Evolutionary conservation across 2,113 vertebrate species (phyloP).

Genomic region (Proterorhinus semilunaris): DNA sequence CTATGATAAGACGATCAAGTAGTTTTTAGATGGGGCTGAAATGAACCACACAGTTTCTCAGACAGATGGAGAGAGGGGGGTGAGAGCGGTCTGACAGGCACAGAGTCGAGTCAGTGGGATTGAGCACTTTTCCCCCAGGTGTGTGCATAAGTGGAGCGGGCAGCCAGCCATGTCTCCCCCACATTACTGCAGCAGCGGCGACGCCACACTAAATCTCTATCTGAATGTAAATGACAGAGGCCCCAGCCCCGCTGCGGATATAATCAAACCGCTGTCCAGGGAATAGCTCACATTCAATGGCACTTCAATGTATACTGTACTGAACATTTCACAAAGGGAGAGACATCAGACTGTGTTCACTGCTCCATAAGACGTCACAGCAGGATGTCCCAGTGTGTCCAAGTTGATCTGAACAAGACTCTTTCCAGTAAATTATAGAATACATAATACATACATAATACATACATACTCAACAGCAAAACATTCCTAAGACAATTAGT

Average conservation of each 20-base stretch:
- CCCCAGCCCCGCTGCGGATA: slow-evolving; percentile 73
- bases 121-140: slow-evolving; percentile 69
- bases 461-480: no score
- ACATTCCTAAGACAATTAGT: no score
- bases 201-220: slow-evolving; percentile 73
- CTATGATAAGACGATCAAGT: slow-evolving; percentile 62
- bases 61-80: neutral
- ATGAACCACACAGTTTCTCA: slow-evolving; percentile 2
- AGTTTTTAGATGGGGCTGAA: slow-evolving; percentile 34
- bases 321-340: slow-evolving; percentile 11
- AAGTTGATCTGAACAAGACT: neutral
- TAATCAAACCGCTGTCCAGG: slow-evolving; percentile 71
- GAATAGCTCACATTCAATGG: slow-evolving; percentile 66
- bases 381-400: neutral
- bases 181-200: slow-evolving; percentile 69
- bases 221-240: slow-evolving; percentile 82
- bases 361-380: neutral
- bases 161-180: slow-evolving; percentile 71
- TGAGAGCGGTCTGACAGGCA: slow-evolving; percentile 50
- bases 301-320: slow-evolving; percentile 32
- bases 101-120: slow-evolving; percentile 51
- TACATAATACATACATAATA: no score
- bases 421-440: neutral
- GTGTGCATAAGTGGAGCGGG: slow-evolving; percentile 69
- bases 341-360: neutral